Conservation (phyloP, 2,113 vertebrate species). For the Ploceus nigricollis region DNA sequence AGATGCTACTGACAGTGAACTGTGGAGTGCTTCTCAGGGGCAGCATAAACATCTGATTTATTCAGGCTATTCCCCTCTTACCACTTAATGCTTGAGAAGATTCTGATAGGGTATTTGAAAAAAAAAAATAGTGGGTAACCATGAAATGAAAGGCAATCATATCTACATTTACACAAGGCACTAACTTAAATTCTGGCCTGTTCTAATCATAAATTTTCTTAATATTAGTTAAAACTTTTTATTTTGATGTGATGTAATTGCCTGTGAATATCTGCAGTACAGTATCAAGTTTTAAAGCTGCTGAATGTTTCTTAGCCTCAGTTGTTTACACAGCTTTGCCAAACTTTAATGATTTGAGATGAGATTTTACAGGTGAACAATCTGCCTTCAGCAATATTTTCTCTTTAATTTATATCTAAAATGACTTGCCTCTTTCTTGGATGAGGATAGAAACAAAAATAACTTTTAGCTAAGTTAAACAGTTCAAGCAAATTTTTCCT, state of each 20-base stretch:
- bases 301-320: not conserved
- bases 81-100: not conserved
- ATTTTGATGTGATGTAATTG: slow-evolving; percentile 6
- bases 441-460: not conserved
- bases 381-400: not conserved
- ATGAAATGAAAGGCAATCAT: not conserved
- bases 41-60: not conserved
- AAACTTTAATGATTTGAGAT: slow-evolving; percentile 41
- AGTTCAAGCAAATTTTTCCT: not conserved
- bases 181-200: not conserved
- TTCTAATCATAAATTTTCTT: not conserved
- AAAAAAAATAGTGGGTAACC: not conserved
- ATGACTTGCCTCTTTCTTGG: not conserved
- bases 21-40: not conserved
- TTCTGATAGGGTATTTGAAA: not conserved
- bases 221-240: not conserved
- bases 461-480: not conserved
- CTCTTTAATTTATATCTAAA: slow-evolving; percentile 6
- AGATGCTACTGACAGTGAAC: slow-evolving; percentile 18
- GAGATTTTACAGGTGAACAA: slow-evolving; percentile 43
- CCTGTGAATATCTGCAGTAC: not conserved
- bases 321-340: slow-evolving; percentile 23
- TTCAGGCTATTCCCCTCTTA: not conserved
- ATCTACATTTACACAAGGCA: not conserved
- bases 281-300: not conserved